Percentiles rank a stretch among this genome's conserved stretches.
These are phyloP conservation scores for Pelobates fuscus DNA, from an alignment of 2,113 vertebrate species.

Conservation along the genomic window DNA sequence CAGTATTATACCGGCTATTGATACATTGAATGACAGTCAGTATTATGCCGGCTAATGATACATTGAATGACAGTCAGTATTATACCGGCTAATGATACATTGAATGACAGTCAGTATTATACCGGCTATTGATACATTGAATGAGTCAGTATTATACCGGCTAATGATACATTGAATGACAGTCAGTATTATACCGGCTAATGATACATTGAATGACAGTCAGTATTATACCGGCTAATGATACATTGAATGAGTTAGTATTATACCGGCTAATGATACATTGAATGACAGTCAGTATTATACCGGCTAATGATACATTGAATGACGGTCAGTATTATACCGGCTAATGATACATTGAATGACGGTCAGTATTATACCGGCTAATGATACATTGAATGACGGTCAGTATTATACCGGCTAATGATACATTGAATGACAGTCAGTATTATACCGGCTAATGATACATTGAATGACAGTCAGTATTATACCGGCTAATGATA, in stretches of 20 bases:
- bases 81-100: background rate
- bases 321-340: background rate
- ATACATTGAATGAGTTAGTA: background rate
- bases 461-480: background rate
- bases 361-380: background rate
- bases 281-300: background rate
- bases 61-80: background rate
- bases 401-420: too few species aligned
- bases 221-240: background rate
- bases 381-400: too few species aligned
- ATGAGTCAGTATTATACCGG: background rate
- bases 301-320: background rate
- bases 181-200: too few species aligned
- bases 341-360: background rate
- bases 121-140: background rate
- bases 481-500: background rate
- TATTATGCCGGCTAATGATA: background rate
- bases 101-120: background rate
- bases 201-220: background rate
- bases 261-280: background rate
- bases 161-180: too few species aligned
- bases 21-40: background rate
- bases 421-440: background rate
- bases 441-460: background rate
- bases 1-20: background rate